These are phyloP conservation scores for Palythoa grandis DNA, from an alignment of 92 coral and sea anemone species.

Conservation along the genomic window DNA sequence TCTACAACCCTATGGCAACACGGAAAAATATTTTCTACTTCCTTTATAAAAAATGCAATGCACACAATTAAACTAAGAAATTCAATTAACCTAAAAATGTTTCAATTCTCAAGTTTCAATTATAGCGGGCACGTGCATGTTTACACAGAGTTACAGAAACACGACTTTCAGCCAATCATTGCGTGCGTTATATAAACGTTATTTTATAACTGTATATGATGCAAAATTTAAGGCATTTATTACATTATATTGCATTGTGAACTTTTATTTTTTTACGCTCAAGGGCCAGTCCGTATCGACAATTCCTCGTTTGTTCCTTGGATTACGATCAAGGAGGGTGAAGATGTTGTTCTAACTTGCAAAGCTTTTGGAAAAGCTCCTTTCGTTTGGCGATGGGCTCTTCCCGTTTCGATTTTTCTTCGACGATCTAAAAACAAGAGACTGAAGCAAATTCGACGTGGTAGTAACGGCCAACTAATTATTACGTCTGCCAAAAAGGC, in stretches of 20 bases:
- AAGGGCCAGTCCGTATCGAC: slow-evolving; percentile 34
- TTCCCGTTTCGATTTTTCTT: slow-evolving; percentile 4
- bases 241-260: too few relatives aligned
- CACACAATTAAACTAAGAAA: too few relatives aligned
- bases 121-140: too few relatives aligned
- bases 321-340: slow-evolving; percentile 20
- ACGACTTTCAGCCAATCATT: too few relatives aligned
- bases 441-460: slow-evolving; percentile 18
- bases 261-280: neutral
- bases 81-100: too few relatives aligned
- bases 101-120: too few relatives aligned
- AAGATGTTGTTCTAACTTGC: slow-evolving; percentile 22
- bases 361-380: slow-evolving; percentile 35
- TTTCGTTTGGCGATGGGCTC: slow-evolving; percentile 6
- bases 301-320: neutral
- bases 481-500: slow-evolving; percentile 34
- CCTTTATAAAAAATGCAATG: neutral
- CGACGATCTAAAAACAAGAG: neutral
- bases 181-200: too few relatives aligned
- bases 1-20: too few relatives aligned
- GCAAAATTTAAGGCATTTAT: too few relatives aligned
- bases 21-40: too few relatives aligned
- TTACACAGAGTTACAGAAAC: too few relatives aligned
- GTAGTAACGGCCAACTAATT: slow-evolving; percentile 4
- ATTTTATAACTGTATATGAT: neutral